Evolutionary conservation across 2,113 vertebrate species (phyloP), one percentile per base, ranked within the genome.

Genomic region (Emydura subglobosa): DNA sequence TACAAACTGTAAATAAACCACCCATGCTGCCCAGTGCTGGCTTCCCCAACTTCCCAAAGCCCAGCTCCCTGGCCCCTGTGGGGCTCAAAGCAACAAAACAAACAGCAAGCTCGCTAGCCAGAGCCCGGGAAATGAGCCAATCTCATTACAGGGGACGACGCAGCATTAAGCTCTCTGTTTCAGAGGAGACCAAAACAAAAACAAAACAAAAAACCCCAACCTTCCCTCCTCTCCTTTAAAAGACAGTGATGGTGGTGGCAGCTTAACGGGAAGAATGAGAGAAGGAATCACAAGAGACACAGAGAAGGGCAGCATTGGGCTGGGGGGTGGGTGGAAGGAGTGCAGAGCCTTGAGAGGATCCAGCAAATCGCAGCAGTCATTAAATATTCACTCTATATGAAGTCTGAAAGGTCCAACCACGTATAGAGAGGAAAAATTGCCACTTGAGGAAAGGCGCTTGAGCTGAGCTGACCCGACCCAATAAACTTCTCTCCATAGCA

Each of bases 61-160:
- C 74, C 68, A 81, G 93, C 87, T 94, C 27, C 78, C 12, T 2
- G 19, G 90, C 91, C 95, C 98, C 97, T 51, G 21, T 88, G 97
- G 97, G 98, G 97, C 97, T 97, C 94, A 98, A 98, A 98, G 93
- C 97, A 96, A 97, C 97, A 89, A 96, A 97, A 97, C 91, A 96
- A 97, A 98, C 86, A 95, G 97, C 55, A 83, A 91, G 87, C 96
- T 97, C 97, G 97, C 96, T 92, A 85, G 97, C 95, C 86, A 97
- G 96, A 96, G 92, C 98, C 95, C 97, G 97, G 97, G 96, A 98
- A 97, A 87, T 89, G 83, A 98, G 98, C 99, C 99, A 99, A 98
- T 98, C 97, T 95, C 98, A 98, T 99, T 99, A 98, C 95, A 92
- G 98, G 97, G 92, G 91, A 96, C 83, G 91, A 96, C 83, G 86